These are phyloP conservation scores for Otus scops DNA, from an alignment of 2,797 vertebrate genomes.

Conservation along the genomic window DNA sequence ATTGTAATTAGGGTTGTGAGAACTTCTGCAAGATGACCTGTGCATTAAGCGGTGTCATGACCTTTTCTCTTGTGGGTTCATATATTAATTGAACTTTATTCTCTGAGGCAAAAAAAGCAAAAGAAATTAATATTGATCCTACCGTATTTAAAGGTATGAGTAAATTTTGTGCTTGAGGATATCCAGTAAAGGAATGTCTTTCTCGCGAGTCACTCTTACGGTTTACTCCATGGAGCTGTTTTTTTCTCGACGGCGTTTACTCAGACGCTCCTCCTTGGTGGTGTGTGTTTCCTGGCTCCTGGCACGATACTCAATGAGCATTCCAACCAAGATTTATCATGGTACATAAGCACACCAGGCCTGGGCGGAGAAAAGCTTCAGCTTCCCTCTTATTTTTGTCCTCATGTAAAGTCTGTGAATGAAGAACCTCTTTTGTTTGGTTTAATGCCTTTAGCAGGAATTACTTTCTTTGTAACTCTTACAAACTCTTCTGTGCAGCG, in stretches of 20 bases:
- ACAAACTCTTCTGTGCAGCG: constrained; percentile 78
- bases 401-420: constrained; percentile 73
- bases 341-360: constrained; percentile 85
- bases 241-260: constrained; percentile 81
- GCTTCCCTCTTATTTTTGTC: constrained; percentile 68
- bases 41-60: constrained; percentile 66
- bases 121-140: constrained; percentile 83
- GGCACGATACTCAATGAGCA: constrained; percentile 82
- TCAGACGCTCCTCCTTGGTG: constrained; percentile 83
- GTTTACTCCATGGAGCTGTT: constrained; percentile 81
- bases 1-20: constrained; percentile 72
- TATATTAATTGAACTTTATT: constrained; percentile 74
- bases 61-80: constrained; percentile 71
- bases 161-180: constrained; percentile 85
- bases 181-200: constrained; percentile 82
- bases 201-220: constrained; percentile 48
- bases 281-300: constrained; percentile 83
- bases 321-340: constrained; percentile 88
- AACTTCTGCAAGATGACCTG: constrained; percentile 73
- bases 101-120: constrained; percentile 74
- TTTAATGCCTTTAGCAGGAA: constrained; percentile 86
- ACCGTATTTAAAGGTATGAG: constrained; percentile 89
- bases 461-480: constrained; percentile 82
- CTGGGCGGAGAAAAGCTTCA: constrained; percentile 73
- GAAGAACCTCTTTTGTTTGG: constrained; percentile 79